phyloP scores from a whole-genome alignment of 2,113 vertebrate species.

The Nibea albiflora region DNA sequence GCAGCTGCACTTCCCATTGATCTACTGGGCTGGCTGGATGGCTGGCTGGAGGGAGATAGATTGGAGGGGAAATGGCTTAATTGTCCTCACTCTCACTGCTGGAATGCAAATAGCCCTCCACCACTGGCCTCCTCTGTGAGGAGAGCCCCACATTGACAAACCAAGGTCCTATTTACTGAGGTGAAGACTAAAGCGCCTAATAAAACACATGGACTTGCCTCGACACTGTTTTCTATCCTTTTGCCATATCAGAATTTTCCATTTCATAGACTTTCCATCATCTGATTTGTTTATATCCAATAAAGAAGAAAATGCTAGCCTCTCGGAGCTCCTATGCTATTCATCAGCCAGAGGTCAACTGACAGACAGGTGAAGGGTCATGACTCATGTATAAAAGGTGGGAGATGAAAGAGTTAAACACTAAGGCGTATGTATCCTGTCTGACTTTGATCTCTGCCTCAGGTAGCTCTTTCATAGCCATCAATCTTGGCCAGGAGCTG shows the following conservation, averaged over 20 bases:
- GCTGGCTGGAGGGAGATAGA: conserved; percentile 84
- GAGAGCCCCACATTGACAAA: conserved; percentile 48
- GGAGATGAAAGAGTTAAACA: conserved; percentile 83
- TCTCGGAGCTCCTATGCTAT: conserved; percentile 29
- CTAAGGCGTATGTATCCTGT: conserved; percentile 72
- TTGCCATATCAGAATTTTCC: neutral
- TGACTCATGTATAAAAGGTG: conserved; percentile 55
- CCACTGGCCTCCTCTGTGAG: conserved; percentile 53
- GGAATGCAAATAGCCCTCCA: conserved; percentile 85
- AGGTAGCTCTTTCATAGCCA: conserved; percentile 77
- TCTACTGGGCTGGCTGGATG: conserved; percentile 71
- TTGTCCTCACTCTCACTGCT: conserved; percentile 85
- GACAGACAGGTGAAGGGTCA: conserved; percentile 73
- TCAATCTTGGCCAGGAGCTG: conserved; percentile 75
- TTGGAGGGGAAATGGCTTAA: conserved; percentile 88
- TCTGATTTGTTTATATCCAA: conserved; percentile 18
- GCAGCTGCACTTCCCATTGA: conserved; percentile 85
- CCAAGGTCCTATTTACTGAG: neutral
- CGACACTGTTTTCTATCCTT: neutral
- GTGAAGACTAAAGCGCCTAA: neutral
- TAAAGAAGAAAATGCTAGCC: conserved; percentile 8
- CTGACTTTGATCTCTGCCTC: conserved; percentile 83
- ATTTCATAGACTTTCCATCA: neutral
- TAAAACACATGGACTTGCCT: neutral
- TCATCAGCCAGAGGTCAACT: conserved; percentile 57